These are phyloP conservation scores for Mesoligia furuncula DNA, from an alignment of 2,888 invertebrate species.

Conservation along the genomic window DNA sequence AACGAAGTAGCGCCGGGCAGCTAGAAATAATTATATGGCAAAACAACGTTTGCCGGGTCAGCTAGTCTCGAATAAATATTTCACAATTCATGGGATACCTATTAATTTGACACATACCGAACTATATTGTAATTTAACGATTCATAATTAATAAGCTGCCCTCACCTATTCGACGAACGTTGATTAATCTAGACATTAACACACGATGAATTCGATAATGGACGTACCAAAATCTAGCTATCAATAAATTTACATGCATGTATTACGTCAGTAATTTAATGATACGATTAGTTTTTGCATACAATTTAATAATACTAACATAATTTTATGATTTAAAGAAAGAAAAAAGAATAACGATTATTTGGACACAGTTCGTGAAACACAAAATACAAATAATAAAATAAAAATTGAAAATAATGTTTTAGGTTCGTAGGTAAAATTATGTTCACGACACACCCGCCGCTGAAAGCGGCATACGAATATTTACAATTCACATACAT, in stretches of 20 bases:
- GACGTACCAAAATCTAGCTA: slow-evolving; percentile 19
- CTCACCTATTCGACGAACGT: slow-evolving; percentile 34
- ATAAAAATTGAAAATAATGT: neutral
- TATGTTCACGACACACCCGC: too few relatives aligned
- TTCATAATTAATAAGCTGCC: slow-evolving; percentile 40
- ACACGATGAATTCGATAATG: slow-evolving; percentile 29
- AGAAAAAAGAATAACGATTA: neutral
- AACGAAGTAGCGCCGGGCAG: too few relatives aligned
- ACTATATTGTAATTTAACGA: slow-evolving; percentile 17
- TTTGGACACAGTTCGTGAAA: too few relatives aligned
- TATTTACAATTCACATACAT: too few relatives aligned
- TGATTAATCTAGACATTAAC: slow-evolving; percentile 48
- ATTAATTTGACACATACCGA: slow-evolving; percentile 27
- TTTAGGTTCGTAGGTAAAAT: neutral
- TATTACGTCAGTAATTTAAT: neutral
- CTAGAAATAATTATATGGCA: too few relatives aligned
- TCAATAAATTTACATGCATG: slow-evolving; percentile 38
- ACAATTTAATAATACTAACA: neutral
- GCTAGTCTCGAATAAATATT: neutral
- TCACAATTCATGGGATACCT: neutral
- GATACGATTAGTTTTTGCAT: neutral
- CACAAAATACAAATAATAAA: neutral
- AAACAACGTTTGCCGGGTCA: too few relatives aligned
- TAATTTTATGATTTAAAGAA: neutral
- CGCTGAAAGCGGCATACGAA: too few relatives aligned